These are phyloP conservation scores for Marcusenius ussheri DNA, from an alignment of 2,113 vertebrate genomes.

Conservation along the genomic window DNA sequence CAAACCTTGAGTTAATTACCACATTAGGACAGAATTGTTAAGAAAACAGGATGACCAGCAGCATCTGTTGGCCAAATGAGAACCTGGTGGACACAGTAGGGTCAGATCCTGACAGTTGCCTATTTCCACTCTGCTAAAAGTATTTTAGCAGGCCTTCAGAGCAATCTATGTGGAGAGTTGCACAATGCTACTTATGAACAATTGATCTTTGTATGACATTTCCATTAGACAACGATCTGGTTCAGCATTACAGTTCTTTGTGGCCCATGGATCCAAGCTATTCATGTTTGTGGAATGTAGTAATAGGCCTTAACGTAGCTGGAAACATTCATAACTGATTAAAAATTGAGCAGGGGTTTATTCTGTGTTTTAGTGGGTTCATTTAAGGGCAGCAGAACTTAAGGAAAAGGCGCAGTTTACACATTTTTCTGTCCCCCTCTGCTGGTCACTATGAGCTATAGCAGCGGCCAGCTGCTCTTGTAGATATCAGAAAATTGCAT, in stretches of 20 bases:
- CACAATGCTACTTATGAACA: background rate
- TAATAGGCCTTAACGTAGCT: background rate
- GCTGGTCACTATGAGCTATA: background rate
- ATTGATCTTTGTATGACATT: background rate
- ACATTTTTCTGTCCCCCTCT: background rate
- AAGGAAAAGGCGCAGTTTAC: background rate
- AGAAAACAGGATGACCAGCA: background rate
- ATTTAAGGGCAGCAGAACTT: background rate
- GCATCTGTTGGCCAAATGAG: background rate
- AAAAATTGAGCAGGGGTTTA: background rate
- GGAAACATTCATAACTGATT: background rate
- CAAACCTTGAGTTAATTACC: background rate
- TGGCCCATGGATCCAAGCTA: background rate
- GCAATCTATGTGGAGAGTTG: background rate
- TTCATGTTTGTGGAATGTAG: conserved; percentile 2
- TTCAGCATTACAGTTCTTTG: background rate
- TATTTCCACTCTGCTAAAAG: background rate
- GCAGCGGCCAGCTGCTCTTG: background rate
- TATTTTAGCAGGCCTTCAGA: background rate
- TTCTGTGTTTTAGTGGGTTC: background rate
- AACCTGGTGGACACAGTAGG: background rate
- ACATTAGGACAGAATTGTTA: background rate
- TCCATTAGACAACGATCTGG: background rate
- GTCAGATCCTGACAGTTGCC: background rate
- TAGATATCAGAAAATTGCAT: background rate